Base-by-base conservation (phyloP, 2,888 invertebrate species). In the Drosophila melanosoma region DNA sequence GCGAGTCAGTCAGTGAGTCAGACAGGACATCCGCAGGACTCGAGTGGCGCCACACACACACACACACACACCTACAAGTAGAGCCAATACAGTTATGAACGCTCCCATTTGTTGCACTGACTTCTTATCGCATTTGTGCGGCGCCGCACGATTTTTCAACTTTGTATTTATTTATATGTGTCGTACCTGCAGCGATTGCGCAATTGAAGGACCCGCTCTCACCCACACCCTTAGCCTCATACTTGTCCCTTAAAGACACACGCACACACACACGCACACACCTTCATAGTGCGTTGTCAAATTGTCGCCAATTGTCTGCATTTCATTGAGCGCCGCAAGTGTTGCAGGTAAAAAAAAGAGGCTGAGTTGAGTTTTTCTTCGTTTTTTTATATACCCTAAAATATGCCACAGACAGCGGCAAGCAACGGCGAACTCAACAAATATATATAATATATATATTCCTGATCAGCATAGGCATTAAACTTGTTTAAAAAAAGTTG, bases 231-330 rank as follows among this genome's bases (percentile, higher is more conserved):
- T 33, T 40, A 32, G 8, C 52, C 35, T 52, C 3, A 8, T 53
- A 1, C 20, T n/a, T 7, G 40, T 76, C 49, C 66, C 29, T 65
- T 49, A 52, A 35, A 53, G 8, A 23, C 3, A 15, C 15, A 15
- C 15, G 5, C 35, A 26, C 26, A 26, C 26, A 26, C 1, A 11
- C 11, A 12, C 7, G 12, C 42, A 60, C 59, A 64, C 58, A 79
- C 71, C 69, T 64, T 68, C 65, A 74, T 70, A 68, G 62, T 67
- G 65, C 69, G 63, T 72, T 83, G 71, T 71, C 59, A 56, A 58
- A 36, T 89, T 84, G 91, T 91, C 91, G 91, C 91, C 91, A 90
- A 91, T 88, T 91, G 81, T 75, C 79, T 76, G 76, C 56, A 57
- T 75, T 89, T 80, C 85, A 90, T 90, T 90, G 66, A 89, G 78